phyloP scores from a whole-genome alignment of 2,888 invertebrate genomes.

The Calephelis perditalis region DNA sequence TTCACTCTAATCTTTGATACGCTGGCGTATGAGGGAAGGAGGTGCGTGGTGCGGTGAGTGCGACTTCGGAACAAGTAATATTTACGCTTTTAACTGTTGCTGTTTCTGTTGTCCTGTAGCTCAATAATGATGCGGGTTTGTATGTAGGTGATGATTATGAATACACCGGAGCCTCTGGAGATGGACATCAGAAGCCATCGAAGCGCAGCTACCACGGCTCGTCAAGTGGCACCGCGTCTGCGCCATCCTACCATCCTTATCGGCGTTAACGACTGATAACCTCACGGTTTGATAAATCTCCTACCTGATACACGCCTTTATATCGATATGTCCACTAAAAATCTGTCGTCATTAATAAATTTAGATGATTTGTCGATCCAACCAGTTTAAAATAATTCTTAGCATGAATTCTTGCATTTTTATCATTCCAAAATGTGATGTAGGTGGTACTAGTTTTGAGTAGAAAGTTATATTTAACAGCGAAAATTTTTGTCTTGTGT shows the following conservation, averaged over 20 bases:
- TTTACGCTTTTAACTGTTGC: constrained; percentile 16
- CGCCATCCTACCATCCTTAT: constrained; percentile 73
- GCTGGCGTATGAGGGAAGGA: constrained; percentile 33
- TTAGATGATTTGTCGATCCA: not conserved
- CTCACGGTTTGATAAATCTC: constrained; percentile 19
- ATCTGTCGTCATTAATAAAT: not conserved
- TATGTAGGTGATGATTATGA: constrained; percentile 69
- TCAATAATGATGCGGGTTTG: constrained; percentile 20
- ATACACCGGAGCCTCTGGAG: constrained; percentile 70
- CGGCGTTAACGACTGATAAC: constrained; percentile 54
- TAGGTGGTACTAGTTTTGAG: too few relatives aligned
- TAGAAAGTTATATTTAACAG: too few relatives aligned
- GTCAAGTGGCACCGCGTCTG: constrained; percentile 49
- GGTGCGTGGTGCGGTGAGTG: constrained; percentile 76
- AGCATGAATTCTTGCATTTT: too few relatives aligned
- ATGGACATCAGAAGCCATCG: constrained; percentile 65
- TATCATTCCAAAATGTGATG: too few relatives aligned
- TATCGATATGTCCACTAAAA: not conserved
- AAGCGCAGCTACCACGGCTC: constrained; percentile 66
- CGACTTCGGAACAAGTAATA: constrained; percentile 31
- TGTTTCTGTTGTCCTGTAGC: constrained; percentile 14
- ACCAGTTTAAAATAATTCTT: too few relatives aligned
- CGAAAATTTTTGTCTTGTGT: too few relatives aligned
- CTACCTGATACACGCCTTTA: constrained; percentile 21
- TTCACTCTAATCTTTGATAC: constrained; percentile 16